Base-by-base conservation (phyloP, 2,797 vertebrate genomes). In the Martes flavigula region DNA sequence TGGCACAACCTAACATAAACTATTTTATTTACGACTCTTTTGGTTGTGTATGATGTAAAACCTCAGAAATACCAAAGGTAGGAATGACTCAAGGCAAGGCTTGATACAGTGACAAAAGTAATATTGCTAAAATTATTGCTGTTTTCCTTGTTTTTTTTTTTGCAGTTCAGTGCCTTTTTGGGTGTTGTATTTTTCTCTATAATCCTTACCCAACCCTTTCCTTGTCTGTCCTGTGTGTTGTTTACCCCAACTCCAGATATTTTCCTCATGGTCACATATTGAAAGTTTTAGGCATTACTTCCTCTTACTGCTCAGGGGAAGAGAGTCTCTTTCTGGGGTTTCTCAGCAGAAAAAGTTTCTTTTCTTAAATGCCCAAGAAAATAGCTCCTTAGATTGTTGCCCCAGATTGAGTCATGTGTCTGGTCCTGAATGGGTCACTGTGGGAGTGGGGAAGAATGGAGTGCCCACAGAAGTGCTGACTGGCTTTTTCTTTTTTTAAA, bases 11-110 rank as follows among this genome's bases (percentile, higher is more conserved):
- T 92, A 70, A 81, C 35, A 60, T 79, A 51, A 85, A 56, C 17
- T 88, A 5, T 87, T 95, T 92, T 66, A 68, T 87, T 77, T 60
- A 78, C 27, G 15, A 70, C n/a, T 73, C 23, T 90, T 90, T 92
- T 5, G 25, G 51, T 68, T 96, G 48, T n/a, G 78, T 77, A 17
- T 84, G 51, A 70, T 40, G 35, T 92, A 86, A 96, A 91, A 87
- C 23, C 73, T 88, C 20, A 58, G 58, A 21, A 90, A 54, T 90
- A 86, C 10, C 62, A 85, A 43, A 78, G 54, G 12, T 92, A 82
- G 78, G n/a, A 40, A 10, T 92, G 60, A 21, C 15, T 93, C 58
- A 51, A 92, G 68, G 58, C 51, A 84, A 68, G 48, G 10, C 40
- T 77, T 77, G 77, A 60, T 87, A 87, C 21, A 81, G 48, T 54